Percentiles rank a stretch among this genome's conserved stretches.
phyloP scores from a whole-genome alignment of 2,113 vertebrate genomes.

The Trogon melanurus region DNA sequence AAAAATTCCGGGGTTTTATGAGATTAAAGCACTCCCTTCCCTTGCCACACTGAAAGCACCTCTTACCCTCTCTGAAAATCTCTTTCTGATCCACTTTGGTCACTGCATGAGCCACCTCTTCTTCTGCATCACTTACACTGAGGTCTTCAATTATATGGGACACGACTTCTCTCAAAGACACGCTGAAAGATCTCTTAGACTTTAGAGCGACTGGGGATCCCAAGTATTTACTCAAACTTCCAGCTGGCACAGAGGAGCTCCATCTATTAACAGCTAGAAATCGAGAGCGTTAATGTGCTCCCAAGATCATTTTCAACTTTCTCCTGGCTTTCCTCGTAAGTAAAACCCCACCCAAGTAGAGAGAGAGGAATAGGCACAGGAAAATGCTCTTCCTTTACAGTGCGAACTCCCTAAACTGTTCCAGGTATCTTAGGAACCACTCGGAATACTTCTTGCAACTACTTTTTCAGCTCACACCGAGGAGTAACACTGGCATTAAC shows the following conservation, averaged over 20 bases:
- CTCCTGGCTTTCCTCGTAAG: background rate
- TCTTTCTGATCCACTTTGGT: background rate
- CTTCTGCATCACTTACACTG: background rate
- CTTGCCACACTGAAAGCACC: background rate
- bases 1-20: background rate
- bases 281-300: background rate
- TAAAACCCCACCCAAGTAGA: background rate
- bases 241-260: background rate
- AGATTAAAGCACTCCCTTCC: background rate
- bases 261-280: constrained; percentile 3
- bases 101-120: background rate
- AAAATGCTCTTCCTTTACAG: background rate
- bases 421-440: background rate
- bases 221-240: background rate
- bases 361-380: background rate
- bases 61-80: background rate
- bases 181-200: background rate
- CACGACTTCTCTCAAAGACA: background rate
- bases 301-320: background rate
- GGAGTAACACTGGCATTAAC: background rate
- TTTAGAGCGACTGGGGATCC: background rate
- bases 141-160: background rate
- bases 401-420: too few species aligned
- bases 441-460: background rate
- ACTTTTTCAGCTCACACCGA: background rate